These are phyloP conservation scores for Chaetogeoica ovagalla DNA, from an alignment of 2,888 invertebrate genomes.

Conservation along the genomic window DNA sequence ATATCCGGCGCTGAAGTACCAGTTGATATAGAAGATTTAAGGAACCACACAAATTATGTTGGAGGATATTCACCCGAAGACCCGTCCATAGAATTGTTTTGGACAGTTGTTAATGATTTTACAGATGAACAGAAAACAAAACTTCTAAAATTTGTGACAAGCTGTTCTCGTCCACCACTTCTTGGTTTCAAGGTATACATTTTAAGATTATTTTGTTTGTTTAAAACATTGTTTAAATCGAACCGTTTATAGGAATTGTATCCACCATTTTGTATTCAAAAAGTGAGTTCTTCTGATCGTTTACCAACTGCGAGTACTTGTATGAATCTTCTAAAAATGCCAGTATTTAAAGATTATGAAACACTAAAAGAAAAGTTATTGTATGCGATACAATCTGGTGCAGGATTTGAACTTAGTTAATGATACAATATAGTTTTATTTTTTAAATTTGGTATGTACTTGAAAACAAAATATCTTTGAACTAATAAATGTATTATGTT, in stretches of 20 bases:
- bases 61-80: slow-evolving; percentile 83
- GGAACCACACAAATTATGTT: slow-evolving; percentile 80
- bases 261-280: slow-evolving; percentile 95
- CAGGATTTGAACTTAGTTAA: slow-evolving; percentile 94
- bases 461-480: slow-evolving; percentile 1
- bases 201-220: background rate
- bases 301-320: slow-evolving; percentile 97
- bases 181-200: slow-evolving; percentile 86
- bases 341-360: slow-evolving; percentile 80
- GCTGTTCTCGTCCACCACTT: slow-evolving; percentile 94
- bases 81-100: slow-evolving; percentile 83
- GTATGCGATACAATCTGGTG: slow-evolving; percentile 91
- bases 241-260: slow-evolving; percentile 75
- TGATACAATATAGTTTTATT: background rate
- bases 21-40: slow-evolving; percentile 88
- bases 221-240: background rate
- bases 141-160: slow-evolving; percentile 95
- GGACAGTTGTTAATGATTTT: slow-evolving; percentile 84
- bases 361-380: slow-evolving; percentile 80
- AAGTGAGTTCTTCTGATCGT: slow-evolving; percentile 84
- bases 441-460: slow-evolving; percentile 23
- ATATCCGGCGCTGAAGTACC: slow-evolving; percentile 94
- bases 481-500: slow-evolving; percentile 22
- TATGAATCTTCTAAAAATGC: slow-evolving; percentile 95
- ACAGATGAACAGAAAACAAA: slow-evolving; percentile 81